These are phyloP conservation scores for Phortica variegata DNA, from an alignment of 1,140 invertebrate genomes.

Conservation along the genomic window DNA sequence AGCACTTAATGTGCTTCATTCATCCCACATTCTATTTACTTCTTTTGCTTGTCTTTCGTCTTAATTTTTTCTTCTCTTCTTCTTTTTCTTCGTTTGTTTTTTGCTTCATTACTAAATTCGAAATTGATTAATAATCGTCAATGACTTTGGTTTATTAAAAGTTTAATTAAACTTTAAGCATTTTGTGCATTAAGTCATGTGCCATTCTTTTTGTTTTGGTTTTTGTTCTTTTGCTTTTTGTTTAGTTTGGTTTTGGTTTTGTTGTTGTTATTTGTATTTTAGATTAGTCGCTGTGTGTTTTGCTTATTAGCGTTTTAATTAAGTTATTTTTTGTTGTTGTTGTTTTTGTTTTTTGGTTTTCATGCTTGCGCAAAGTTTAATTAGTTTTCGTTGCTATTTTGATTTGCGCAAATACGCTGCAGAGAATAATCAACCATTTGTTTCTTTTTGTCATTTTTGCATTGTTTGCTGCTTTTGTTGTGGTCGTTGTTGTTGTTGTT, in stretches of 20 bases:
- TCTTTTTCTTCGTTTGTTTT: conserved; percentile 1
- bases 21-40: not conserved
- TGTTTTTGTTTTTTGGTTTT: conserved; percentile 24
- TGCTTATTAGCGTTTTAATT: conserved; percentile 42
- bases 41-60: conserved; percentile 12
- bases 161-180: too few relatives aligned
- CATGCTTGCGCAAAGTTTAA: conserved; percentile 42
- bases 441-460: too few relatives aligned
- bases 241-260: conserved; percentile 32
- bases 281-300: conserved; percentile 21
- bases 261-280: conserved; percentile 30
- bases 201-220: conserved; percentile 9
- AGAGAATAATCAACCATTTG: too few relatives aligned
- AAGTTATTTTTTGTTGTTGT: conserved; percentile 43
- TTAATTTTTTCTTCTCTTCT: conserved; percentile 6
- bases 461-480: too few relatives aligned
- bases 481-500: too few relatives aligned
- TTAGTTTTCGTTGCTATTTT: too few relatives aligned
- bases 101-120: conserved; percentile 29
- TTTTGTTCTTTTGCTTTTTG: not conserved
- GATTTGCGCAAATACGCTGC: too few relatives aligned
- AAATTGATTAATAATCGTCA: conserved; percentile 51
- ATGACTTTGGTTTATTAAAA: too few relatives aligned
- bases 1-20: too few relatives aligned
- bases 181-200: too few relatives aligned